These are phyloP conservation scores for Phymatocera aterrima DNA, from an alignment of 2,888 invertebrate genomes.

Conservation along the genomic window DNA sequence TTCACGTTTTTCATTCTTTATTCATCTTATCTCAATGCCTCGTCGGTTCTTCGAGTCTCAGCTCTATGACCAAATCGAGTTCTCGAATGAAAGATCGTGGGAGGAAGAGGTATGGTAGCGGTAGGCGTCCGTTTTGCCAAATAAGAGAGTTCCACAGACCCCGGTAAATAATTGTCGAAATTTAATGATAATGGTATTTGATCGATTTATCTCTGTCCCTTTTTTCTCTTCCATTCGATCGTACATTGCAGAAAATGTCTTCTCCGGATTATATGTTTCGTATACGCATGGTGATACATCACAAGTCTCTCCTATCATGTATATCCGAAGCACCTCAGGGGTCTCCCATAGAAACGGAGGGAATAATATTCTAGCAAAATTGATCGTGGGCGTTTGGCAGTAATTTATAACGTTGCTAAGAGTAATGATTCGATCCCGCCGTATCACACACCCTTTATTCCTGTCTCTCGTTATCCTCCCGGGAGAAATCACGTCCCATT, in stretches of 20 bases:
- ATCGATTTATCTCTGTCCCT: no score
- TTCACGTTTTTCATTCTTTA: neutral
- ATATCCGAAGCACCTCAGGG: neutral
- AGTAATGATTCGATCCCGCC: neutral
- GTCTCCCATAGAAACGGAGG: neutral
- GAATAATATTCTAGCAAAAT: neutral
- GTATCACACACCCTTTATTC: slow-evolving; percentile 30
- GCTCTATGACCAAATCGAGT: neutral
- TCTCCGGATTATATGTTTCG: no score
- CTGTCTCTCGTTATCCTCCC: neutral
- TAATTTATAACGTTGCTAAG: neutral
- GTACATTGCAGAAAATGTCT: no score
- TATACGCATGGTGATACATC: no score
- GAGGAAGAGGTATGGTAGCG: neutral
- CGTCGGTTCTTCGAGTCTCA: neutral
- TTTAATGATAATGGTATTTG: neutral
- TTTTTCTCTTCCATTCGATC: no score
- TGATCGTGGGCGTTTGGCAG: slow-evolving; percentile 17
- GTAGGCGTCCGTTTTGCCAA: neutral
- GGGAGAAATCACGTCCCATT: neutral
- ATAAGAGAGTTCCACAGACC: neutral
- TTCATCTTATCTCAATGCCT: neutral
- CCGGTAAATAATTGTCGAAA: neutral
- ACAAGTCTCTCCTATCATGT: neutral
- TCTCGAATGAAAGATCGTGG: neutral